These are phyloP conservation scores for Heloderma charlesbogerti DNA, from an alignment of 2,113 vertebrate species.

Conservation along the genomic window DNA sequence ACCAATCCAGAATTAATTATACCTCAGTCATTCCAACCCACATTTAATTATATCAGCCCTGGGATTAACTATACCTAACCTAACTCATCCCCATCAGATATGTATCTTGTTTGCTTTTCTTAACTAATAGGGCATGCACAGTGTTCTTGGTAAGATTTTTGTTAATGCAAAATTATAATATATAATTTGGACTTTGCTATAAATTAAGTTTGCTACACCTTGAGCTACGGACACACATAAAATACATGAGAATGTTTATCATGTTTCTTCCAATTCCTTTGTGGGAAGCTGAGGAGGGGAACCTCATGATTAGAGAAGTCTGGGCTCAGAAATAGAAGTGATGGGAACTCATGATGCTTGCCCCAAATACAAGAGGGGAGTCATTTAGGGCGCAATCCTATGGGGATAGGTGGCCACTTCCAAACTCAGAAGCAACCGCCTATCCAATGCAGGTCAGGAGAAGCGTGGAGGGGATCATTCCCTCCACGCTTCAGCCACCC, in stretches of 20 bases:
- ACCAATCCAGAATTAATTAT: slow-evolving; percentile 11
- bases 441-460: no score
- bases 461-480: no score
- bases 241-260: not conserved
- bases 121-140: not conserved
- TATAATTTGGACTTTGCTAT: not conserved
- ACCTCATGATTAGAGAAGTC: not conserved
- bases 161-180: not conserved
- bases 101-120: not conserved
- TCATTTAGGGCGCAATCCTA: no score
- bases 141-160: not conserved
- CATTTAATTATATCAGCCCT: slow-evolving; percentile 2
- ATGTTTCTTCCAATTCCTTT: not conserved
- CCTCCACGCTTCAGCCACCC: no score
- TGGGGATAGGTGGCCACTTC: no score
- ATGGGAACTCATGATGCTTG: not conserved
- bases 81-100: not conserved
- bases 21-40: not conserved
- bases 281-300: not conserved
- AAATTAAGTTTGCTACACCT: not conserved
- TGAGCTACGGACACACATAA: not conserved
- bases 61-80: slow-evolving; percentile 2
- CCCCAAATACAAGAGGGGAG: not conserved
- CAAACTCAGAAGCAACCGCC: no score
- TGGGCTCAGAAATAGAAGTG: not conserved